Percentiles rank a stretch among this genome's conserved stretches.
phyloP scores from a whole-genome alignment of 2,888 invertebrate genomes.

The Suillia variegata region DNA sequence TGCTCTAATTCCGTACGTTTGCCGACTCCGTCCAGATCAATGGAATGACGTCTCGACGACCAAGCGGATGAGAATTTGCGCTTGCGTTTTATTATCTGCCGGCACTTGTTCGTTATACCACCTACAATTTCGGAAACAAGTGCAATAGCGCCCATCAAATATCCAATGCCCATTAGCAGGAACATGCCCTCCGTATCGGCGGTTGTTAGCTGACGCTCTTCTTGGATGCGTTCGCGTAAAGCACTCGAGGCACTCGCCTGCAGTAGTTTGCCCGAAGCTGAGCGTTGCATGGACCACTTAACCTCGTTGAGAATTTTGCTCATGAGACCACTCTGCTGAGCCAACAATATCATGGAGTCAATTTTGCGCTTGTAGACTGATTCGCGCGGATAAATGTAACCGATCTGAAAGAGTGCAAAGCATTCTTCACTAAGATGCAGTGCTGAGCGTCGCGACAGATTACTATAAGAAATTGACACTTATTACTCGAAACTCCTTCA shows the following conservation, averaged over 20 bases:
- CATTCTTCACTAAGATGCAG: conserved; percentile 78
- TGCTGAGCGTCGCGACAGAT: conserved; percentile 65
- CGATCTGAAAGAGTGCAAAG: conserved; percentile 74
- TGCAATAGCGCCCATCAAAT: conserved; percentile 68
- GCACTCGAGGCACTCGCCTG: conserved; percentile 65
- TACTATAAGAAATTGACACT: conserved; percentile 50
- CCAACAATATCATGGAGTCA: conserved; percentile 67
- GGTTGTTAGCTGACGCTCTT: conserved; percentile 76
- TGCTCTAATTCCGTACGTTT: conserved; percentile 33
- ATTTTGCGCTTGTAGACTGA: conserved; percentile 70
- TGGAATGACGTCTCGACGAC: conserved; percentile 47
- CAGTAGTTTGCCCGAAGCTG: conserved; percentile 67
- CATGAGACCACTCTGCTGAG: conserved; percentile 72
- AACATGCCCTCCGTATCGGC: conserved; percentile 87
- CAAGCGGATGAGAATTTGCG: conserved; percentile 37
- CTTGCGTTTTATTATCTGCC: conserved; percentile 52
- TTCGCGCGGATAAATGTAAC: conserved; percentile 69
- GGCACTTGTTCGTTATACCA: conserved; percentile 69
- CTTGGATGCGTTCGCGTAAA: conserved; percentile 62
- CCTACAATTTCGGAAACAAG: conserved; percentile 75
- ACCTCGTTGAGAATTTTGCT: conserved; percentile 73
- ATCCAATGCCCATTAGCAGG: conserved; percentile 73
- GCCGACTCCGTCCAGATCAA: conserved; percentile 1
- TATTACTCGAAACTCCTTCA: too few relatives aligned
- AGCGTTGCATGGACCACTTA: conserved; percentile 74